phyloP scores from a whole-genome alignment of 2,113 vertebrate genomes.

The Martes martes region DNA sequence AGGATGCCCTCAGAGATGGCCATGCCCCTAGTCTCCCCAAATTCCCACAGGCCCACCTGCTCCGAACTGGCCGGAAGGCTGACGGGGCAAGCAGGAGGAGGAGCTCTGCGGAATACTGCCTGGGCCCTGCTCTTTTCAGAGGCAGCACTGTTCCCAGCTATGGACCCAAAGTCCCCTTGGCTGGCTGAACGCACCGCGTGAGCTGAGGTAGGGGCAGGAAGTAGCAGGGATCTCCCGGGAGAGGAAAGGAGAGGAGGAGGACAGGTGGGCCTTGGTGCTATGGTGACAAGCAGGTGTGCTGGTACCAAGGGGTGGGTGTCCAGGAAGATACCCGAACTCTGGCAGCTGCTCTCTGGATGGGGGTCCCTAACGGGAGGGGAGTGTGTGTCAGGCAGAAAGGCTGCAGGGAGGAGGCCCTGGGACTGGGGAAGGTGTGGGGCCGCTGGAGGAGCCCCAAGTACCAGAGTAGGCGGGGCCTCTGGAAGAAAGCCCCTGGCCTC shows the following conservation, averaged over 20 bases:
- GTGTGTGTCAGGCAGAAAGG: neutral
- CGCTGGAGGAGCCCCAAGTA: neutral
- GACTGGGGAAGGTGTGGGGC: neutral
- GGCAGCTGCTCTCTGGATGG: neutral
- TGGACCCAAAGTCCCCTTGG: neutral
- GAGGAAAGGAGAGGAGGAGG: too few species aligned
- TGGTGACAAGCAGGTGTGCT: neutral
- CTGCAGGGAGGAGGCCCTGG: neutral
- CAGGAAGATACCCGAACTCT: neutral
- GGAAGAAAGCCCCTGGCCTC: neutral
- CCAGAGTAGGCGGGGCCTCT: neutral
- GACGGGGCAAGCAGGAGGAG: neutral
- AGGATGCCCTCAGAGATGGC: neutral
- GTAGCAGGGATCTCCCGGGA: too few species aligned
- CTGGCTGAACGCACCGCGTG: neutral
- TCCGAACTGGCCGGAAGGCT: neutral
- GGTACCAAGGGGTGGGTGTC: too few species aligned
- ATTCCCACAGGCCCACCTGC: neutral
- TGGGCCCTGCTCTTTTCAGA: neutral
- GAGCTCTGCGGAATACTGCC: fast-evolving
- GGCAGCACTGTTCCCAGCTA: fast-evolving
- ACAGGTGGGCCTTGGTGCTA: neutral
- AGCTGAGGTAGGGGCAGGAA: slow-evolving; percentile 20
- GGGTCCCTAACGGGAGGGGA: neutral
- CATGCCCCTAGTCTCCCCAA: neutral